A percentile compares a stretch with the other conserved stretches of the same genome.
phyloP scores from a whole-genome alignment of 2,113 vertebrate genomes.

The Halichoerus grypus region DNA sequence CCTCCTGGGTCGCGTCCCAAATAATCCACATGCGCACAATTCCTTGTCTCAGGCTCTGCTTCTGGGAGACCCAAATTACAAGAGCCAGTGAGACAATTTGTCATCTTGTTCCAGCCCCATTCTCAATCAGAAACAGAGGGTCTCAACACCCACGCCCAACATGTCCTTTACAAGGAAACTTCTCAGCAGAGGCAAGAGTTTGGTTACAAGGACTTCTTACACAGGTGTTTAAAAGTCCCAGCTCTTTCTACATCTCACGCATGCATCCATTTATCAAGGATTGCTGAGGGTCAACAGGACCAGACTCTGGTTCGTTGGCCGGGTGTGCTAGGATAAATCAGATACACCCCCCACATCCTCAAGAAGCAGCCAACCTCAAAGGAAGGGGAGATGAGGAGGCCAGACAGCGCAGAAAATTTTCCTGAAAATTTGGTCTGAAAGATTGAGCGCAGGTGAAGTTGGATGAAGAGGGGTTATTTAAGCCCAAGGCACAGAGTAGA shows the following conservation, averaged over 20 bases:
- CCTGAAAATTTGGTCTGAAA: not conserved
- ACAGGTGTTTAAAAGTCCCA: too few species aligned
- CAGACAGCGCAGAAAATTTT: not conserved
- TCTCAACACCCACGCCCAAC: not conserved
- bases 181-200: not conserved
- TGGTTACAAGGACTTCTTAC: not conserved
- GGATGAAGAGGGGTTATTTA: too few species aligned
- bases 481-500: not conserved
- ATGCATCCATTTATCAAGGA: too few species aligned
- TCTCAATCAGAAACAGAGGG: not conserved
- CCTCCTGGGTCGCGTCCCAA: not conserved
- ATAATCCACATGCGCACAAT: too few species aligned
- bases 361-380: not conserved
- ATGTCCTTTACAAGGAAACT: not conserved
- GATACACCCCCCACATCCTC: fast-evolving
- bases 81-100: too few species aligned
- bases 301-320: not conserved
- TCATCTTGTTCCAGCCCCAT: too few species aligned
- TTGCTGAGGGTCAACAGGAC: not conserved
- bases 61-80: not conserved
- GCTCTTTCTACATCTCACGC: not conserved
- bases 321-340: not conserved
- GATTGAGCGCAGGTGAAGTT: too few species aligned
- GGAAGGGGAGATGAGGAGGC: not conserved
- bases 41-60: not conserved